These are phyloP conservation scores for Salvelinus namaycush DNA, from an alignment of 2,113 vertebrate genomes.

Conservation along the genomic window DNA sequence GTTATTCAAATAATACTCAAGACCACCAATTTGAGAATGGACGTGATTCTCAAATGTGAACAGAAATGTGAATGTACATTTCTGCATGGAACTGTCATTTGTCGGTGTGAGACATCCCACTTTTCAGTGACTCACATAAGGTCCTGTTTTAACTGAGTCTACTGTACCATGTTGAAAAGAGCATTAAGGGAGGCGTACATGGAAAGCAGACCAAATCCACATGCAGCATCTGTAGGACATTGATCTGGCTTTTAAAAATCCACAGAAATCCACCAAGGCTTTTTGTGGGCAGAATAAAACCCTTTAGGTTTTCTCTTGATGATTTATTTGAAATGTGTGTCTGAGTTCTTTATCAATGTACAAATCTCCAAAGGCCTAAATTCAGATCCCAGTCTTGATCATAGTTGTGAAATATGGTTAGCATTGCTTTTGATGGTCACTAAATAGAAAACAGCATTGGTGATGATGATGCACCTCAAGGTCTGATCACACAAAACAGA, in stretches of 20 bases:
- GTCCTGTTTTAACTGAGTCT: neutral
- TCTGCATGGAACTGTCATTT: too few species aligned
- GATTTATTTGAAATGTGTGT: neutral
- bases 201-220: too few species aligned
- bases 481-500: neutral
- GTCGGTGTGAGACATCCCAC: too few species aligned
- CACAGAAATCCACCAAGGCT: neutral
- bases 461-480: neutral
- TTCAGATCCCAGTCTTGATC: too few species aligned
- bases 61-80: too few species aligned
- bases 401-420: too few species aligned
- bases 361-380: neutral
- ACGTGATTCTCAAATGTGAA: too few species aligned
- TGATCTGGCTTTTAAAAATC: neutral
- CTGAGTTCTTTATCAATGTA: neutral
- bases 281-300: neutral
- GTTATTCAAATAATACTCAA: neutral
- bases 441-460: neutral
- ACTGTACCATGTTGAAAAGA: neutral
- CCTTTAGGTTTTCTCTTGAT: neutral
- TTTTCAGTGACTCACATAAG: neutral
- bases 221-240: neutral
- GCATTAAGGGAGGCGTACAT: neutral
- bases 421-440: too few species aligned
- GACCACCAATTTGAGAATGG: too few species aligned